Base-by-base conservation (phyloP, 2,888 invertebrate genomes). In the Magallana nippona region DNA sequence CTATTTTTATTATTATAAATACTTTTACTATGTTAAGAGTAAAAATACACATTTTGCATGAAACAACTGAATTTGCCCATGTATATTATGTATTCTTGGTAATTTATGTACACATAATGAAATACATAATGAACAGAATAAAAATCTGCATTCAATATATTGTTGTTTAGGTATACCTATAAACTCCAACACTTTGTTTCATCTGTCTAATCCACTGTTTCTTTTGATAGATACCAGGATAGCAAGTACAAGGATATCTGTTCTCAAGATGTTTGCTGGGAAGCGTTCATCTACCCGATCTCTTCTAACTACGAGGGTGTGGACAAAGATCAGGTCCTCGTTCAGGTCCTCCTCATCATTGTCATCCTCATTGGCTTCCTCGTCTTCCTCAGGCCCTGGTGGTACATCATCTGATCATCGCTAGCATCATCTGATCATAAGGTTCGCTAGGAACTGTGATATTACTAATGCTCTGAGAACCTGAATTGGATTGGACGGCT, bases 231-330 rank as follows among this genome's bases (percentile, higher is more conserved):
- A 10, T 90, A 86, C 82, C 86, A 84, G 78, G 85, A 86, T 10
- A 79, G 86, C 81, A 85, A 90, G 83, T 90, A 90, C 79, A 85
- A 85, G 58, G 84, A 84, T n/a, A 85, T 89, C 0, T 92, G 92
- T 81, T 88, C 89, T 56, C 87, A 87, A 1, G 92, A 91, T 82
- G 85, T 88, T 0, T 92, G 92, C 82, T 91, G 91, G 91, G 88
- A 89, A 19, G 89, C 91, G 58, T 86, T 92, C 55, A 89, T 91
- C 15, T 91, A 91, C 83, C 92, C 92, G 8, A 71, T 91, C 44
- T 86, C 88, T 10, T 63, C 84, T 17, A 83, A 84, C 2, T 91
- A 90, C 78, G 83, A 85, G 2, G 89, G 87, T 0, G 89, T 90
- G 27, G 82, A 88, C 17, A 81, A 84, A 56, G 81, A 87, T 82